Base-by-base conservation (phyloP, 2,888 invertebrate genomes). In the Drosophila suboccidentalis region DNA sequence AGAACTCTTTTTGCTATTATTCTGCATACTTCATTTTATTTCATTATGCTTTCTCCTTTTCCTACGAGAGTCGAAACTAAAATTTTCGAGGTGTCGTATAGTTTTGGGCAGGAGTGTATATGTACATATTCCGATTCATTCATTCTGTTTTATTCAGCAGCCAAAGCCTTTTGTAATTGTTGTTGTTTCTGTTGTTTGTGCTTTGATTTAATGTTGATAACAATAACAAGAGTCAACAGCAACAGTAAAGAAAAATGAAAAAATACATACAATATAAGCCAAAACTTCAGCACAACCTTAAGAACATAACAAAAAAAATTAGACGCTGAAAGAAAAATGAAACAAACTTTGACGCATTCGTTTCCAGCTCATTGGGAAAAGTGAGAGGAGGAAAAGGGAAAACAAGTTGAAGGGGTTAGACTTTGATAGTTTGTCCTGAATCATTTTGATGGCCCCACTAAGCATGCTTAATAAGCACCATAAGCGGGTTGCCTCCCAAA, bases 391-490 rank as follows among this genome's bases (percentile, higher is more conserved):
- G 0, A 19, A 26, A 11, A 4, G 34, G 3, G n/a, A n/a, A 17
- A 46, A 17, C 15, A 26, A 49, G 3, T 13, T 39, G 51, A 70
- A 80, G 71, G 80, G 71, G 77, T 91, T 82, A 17, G 78, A 82
- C 72, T 87, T 90, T 90, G 86, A 89, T 91, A 91, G 91, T 89
- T 91, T 66, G 88, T 77, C 78, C 90, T 83, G 90, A 91, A 89
- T 91, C 82, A 73, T 68, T 78, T 89, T 91, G 82, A 89, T 91
- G 79, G 87, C 80, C 82, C 89, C 90, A 87, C 91, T 90, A 90
- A 91, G 82, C 90, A 75, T 63, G 82, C 83, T 87, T 91, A 91
- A 91, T 89, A 86, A 82, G 78, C 78, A 74, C 64, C 79, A 78
- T 78, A 88, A 90, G 80, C 80, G 76, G 82, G 73, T 70, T 68